Base-by-base conservation (phyloP, 2,888 invertebrate species). In the Sarcophaga variegata region DNA sequence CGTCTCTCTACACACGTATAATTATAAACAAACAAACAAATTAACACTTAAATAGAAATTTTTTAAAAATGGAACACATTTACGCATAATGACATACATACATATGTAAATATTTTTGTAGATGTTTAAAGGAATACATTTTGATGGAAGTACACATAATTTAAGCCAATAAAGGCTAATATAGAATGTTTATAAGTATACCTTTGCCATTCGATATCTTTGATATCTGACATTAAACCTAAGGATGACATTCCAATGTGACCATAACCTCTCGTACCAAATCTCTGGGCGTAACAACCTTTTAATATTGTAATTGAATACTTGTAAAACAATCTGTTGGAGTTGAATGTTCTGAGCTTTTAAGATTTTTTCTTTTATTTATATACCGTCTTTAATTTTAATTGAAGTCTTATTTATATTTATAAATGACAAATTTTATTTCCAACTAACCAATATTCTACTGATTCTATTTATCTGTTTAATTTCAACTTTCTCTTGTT, bases 241-340 rank as follows among this genome's bases (percentile, higher is more conserved):
- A 97, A 95, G 94, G 96, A 96, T 91, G 96, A 96, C 93, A 98
- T 97, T 93, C 97, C 97, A 91, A 97, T 97, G 94, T 97, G 98
- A 93, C 98, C 98, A 94, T 98, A 96, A 93, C 97, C 97, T 94
- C 98, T 96, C 91, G 98, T 98, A 91, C 98, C 98, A 95, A 96
- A 98, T 95, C 96, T 97, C 95, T 97, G 97, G 93, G 98, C 97
- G 96, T 99, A 98, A 95, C 98, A 99, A 95, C 97, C 97, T 97
- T 83, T 95, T 66, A 89, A 79, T 70, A 62, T 71, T 66, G 37
- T 63, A 67, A 60, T 37, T 12, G 2, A 4, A 54, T 25, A 66
- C 14, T 12, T 25, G 27, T 66, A 66, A 17, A 66, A 10, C 25
- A 27, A 17, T 54, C 3, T 54, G 12, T 54, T 14, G 14, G 1